Evolutionary conservation across 2,113 vertebrate genomes (phyloP).

Genomic region (Halichoeres trimaculatus): DNA sequence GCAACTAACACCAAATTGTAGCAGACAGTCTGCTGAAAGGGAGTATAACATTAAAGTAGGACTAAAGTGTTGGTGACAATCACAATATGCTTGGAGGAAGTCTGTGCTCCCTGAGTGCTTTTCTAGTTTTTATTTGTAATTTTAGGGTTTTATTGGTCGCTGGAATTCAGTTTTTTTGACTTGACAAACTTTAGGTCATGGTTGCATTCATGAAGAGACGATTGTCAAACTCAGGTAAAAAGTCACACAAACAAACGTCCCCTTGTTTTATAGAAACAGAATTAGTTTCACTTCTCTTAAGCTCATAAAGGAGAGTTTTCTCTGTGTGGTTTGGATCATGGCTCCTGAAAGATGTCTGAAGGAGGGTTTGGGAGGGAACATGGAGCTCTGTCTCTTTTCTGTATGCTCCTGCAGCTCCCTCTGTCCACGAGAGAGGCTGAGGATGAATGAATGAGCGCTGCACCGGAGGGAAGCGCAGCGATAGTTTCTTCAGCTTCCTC

Average conservation of each 20-base stretch:
- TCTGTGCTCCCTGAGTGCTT: too few relatives aligned
- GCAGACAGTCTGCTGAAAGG: too few relatives aligned
- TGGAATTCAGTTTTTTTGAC: too few relatives aligned
- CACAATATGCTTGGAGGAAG: too few relatives aligned
- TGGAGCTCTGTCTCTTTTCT: constrained; percentile 65
- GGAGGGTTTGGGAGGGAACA: constrained; percentile 20
- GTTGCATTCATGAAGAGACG: background rate
- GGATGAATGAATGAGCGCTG: constrained; percentile 79
- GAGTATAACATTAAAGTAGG: too few relatives aligned
- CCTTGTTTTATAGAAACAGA: background rate
- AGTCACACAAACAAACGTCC: background rate
- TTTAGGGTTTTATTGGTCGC: too few relatives aligned
- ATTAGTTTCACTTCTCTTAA: background rate
- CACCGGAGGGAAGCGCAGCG: constrained; percentile 69
- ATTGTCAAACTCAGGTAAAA: background rate
- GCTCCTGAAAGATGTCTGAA: background rate
- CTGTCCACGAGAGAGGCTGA: constrained; percentile 71
- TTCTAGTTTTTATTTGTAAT: too few relatives aligned
- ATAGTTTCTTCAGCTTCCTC: constrained; percentile 82
- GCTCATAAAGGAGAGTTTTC: background rate
- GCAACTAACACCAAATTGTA: too few relatives aligned
- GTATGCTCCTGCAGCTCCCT: constrained; percentile 69
- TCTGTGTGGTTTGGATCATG: background rate
- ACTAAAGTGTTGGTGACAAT: too few relatives aligned
- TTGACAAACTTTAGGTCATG: too few relatives aligned